Evolutionary conservation across 2,888 invertebrate species (phyloP).

Genomic region (Panzeria rudis): DNA sequence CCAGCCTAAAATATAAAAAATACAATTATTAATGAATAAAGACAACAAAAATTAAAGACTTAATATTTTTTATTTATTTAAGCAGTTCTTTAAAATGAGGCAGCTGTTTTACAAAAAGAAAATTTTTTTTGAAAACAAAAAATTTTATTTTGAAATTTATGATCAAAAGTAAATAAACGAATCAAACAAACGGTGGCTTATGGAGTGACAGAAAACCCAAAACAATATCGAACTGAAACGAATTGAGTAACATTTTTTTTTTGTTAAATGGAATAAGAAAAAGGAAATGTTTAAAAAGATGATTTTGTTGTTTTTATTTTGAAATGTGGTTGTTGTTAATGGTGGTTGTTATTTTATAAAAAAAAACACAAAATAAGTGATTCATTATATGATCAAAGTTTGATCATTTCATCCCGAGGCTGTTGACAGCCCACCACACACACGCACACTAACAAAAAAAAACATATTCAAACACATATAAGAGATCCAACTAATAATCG

Average conservation of each 20-base stretch:
- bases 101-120: conserved; percentile 44
- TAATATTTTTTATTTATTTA: conserved; percentile 6
- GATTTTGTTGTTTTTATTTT: conserved; percentile 41
- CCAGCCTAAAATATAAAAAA: conserved; percentile 7
- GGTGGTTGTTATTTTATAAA: conserved; percentile 16
- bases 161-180: conserved; percentile 33
- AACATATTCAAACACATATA: not conserved
- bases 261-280: conserved; percentile 21
- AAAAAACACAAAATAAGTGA: conserved; percentile 66
- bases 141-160: conserved; percentile 48
- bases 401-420: conserved; percentile 83
- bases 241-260: conserved; percentile 19
- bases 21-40: conserved; percentile 13
- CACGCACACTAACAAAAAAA: conserved; percentile 4
- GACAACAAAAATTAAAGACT: conserved; percentile 14
- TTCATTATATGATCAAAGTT: conserved; percentile 83
- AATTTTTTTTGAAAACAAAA: conserved; percentile 4
- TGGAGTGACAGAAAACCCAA: conserved; percentile 9
- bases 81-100: conserved; percentile 55
- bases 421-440: conserved; percentile 82
- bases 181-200: conserved; percentile 43
- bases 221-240: conserved; percentile 29
- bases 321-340: conserved; percentile 18
- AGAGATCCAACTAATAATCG: conserved; percentile 24
- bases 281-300: conserved; percentile 47